Percentiles rank a stretch among this genome's conserved stretches.
phyloP scores from a whole-genome alignment of 2,797 vertebrate species.

The Paedocypris micromegethes region DNA sequence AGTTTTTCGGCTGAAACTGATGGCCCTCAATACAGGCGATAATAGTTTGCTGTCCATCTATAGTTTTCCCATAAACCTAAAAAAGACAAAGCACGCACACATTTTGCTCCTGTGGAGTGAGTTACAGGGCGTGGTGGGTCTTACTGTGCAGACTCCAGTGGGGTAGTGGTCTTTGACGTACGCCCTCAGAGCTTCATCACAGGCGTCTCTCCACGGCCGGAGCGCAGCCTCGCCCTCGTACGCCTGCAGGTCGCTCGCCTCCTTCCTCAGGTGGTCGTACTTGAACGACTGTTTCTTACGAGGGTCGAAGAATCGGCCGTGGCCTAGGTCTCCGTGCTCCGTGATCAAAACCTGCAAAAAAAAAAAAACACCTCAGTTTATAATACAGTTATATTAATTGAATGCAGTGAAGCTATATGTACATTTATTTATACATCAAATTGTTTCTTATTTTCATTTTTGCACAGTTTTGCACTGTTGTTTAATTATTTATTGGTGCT shows the following conservation, averaged over 20 bases:
- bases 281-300: conserved; percentile 91
- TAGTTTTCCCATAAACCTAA: conserved; percentile 91
- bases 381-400: neutral
- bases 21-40: conserved; percentile 94
- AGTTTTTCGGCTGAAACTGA: conserved; percentile 95
- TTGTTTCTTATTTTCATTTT: neutral
- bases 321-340: conserved; percentile 89
- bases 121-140: conserved; percentile 10
- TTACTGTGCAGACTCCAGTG: conserved; percentile 85
- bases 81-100: conserved; percentile 23
- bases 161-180: conserved; percentile 94
- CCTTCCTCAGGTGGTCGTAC: conserved; percentile 92
- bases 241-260: conserved; percentile 79
- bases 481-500: no score
- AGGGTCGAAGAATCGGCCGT: conserved; percentile 89
- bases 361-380: neutral
- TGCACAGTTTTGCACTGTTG: no score
- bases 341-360: conserved; percentile 83
- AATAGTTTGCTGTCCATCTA: conserved; percentile 91
- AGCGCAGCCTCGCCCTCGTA: conserved; percentile 76
- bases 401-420: neutral
- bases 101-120: neutral
- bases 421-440: neutral
- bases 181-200: conserved; percentile 77
- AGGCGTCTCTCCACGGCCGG: conserved; percentile 82